A percentile compares a stretch with the other conserved stretches of the same genome.
Conservation (phyloP, 2,113 vertebrate species). For the Hiodon alosoides region DNA sequence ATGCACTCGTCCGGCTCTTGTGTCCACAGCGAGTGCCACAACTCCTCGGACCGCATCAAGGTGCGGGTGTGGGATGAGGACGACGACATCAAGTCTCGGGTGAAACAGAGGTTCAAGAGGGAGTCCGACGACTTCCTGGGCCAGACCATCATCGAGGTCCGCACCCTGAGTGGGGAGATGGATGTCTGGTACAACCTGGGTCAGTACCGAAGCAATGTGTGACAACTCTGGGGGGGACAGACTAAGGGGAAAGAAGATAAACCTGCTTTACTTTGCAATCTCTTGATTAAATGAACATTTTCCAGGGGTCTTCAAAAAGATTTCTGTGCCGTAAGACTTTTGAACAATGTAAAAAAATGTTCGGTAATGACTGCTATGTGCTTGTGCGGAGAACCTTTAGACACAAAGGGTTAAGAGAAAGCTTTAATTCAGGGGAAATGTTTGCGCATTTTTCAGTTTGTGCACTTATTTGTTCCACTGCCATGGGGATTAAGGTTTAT, state of each 20-base stretch:
- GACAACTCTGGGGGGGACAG: too few species aligned
- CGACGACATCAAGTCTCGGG: slow-evolving; percentile 91
- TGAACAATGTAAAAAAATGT: too few species aligned
- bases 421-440: too few species aligned
- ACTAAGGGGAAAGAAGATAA: too few species aligned
- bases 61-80: slow-evolving; percentile 97
- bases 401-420: too few species aligned
- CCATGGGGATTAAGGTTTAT: background rate
- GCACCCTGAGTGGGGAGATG: slow-evolving; percentile 96
- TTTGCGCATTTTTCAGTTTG: too few species aligned
- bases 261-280: too few species aligned
- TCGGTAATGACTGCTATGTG: too few species aligned
- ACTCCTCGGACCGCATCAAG: slow-evolving; percentile 96
- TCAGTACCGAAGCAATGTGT: slow-evolving; percentile 49
- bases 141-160: slow-evolving; percentile 96
- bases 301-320: slow-evolving; percentile 14
- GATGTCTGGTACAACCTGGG: slow-evolving; percentile 98
- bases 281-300: too few species aligned
- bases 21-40: slow-evolving; percentile 86
- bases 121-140: slow-evolving; percentile 94
- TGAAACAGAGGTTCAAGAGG: slow-evolving; percentile 92
- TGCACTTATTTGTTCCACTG: too few species aligned
- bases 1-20: background rate
- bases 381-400: too few species aligned
- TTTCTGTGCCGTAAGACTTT: background rate